Evolutionary conservation across 1,140 invertebrate genomes (phyloP), one percentile per base, ranked within the genome.

Genomic region (Neuroterus valhalla): DNA sequence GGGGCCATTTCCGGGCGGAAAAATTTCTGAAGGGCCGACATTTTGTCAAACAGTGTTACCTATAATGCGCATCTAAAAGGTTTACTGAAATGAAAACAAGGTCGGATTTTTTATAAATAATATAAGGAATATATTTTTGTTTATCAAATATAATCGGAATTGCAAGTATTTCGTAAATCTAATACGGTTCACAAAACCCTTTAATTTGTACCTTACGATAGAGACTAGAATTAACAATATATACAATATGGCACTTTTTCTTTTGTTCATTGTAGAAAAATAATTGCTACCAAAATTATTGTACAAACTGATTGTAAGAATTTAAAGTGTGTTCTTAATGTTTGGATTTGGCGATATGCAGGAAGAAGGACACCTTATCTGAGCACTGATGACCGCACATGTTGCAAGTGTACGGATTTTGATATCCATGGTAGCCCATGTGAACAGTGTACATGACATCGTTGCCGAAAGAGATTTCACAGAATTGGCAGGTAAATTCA

Each of bases 351-450:
- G 95, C 95, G 77, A 99, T 94, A 87, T 99, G 98, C 1, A 98
- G 91, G 86, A 97, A 98, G 87, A 99, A 99, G 0, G 94, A 92
- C 0, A 98, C 92, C 81, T 95, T 94, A 83, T 99, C 95, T 1
- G 92, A 86, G 75, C 94, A 95, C 72, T 93, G 88, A 71, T 96
- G 92, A 2, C 98, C 98, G 87, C 98, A 99, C 91, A 96, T 96
- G 90, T 98, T 98, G 89, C 98, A 99, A 75, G 95, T 96, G 88
- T 96, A 98, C 0, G 98, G 98, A 87, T 98, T 93, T 71, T 94
- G 91, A 89, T 93, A 96, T 3, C 95, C 95, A 88, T 99, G 98
- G 89, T 97, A 99, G 70, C 96, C 96, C 96, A 98, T 98, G 89
- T 99, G 98, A 84, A 98, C 96, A 0, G 94, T 95, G 89, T 97